Evolutionary conservation across 2,797 vertebrate genomes (phyloP).

Genomic region (Tiaroga cobitis): DNA sequence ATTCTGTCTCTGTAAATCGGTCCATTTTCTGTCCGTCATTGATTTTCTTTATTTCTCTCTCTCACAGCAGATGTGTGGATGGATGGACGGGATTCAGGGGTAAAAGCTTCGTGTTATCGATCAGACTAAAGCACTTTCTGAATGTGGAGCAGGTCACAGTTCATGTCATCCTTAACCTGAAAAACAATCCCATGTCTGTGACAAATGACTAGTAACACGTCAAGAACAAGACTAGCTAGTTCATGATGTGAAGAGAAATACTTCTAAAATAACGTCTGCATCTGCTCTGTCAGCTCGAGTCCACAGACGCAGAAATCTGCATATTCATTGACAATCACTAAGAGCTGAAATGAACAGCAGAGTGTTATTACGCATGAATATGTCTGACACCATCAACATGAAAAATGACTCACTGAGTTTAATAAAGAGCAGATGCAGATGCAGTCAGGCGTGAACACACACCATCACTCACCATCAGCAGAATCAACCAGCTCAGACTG

Average conservation of each 20-base stretch:
- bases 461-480: background rate
- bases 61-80: background rate
- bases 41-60: background rate
- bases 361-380: slow-evolving; percentile 74
- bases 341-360: slow-evolving; percentile 60
- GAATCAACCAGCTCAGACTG: background rate
- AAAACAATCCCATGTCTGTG: background rate
- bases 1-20: background rate
- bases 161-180: slow-evolving; percentile 2
- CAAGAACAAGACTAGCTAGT: background rate
- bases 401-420: slow-evolving; percentile 65
- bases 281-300: slow-evolving; percentile 71
- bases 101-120: slow-evolving; percentile 69
- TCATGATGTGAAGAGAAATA: background rate
- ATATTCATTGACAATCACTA: slow-evolving; percentile 77
- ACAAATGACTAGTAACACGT: background rate
- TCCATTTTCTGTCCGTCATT: slow-evolving; percentile 4
- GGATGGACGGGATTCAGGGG: background rate
- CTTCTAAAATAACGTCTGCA: background rate
- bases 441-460: background rate
- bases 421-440: slow-evolving; percentile 55
- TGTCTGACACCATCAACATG: slow-evolving; percentile 69
- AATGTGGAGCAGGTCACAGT: slow-evolving; percentile 62
- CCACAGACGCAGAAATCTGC: slow-evolving; percentile 63
- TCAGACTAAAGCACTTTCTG: slow-evolving; percentile 68